Base-by-base conservation (phyloP, 2,888 invertebrate species). In the Flexamia atlantica region DNA sequence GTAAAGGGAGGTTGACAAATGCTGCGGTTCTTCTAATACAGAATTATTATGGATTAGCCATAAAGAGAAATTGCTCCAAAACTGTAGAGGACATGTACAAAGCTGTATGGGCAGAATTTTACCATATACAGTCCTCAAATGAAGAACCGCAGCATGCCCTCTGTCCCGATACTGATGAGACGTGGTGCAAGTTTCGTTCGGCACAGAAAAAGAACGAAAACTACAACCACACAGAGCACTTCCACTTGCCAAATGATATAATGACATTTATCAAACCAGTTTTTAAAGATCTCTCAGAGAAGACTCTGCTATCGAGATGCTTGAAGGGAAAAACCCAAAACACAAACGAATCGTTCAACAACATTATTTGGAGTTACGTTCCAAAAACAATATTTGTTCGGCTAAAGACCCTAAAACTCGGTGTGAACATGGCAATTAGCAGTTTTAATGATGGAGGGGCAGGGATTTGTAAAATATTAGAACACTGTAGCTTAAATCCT, bases 71-170 rank as follows among this genome's bases (percentile, higher is more conserved):
- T 20, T 23, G 23, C 9, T n/a, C 36, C 7, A 32, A 20, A 68
- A 32, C 14, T 32, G 60, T 85, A 9, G 86, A 86, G 46, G 80
- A 85, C 7, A 88, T 88, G 87, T 87, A 87, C 64, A 86, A 85
- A 72, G 88, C 85, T 10, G 83, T 88, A 53, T 88, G 87, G 88
- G 87, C 88, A 10, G 86, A 85, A 14, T 88, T 84, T 76, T 86
- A 83, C 36, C 88, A 88, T 64, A 85, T 25, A 9, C 7, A 10
- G 12, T 79, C 46, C 3, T 32, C 79, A 28, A 46, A 79, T 20
- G 79, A 40, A 42, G 25, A 79, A 17, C 79, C 79, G 50, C 12
- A 4, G 28, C 50, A 36, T 17, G n/a, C 3, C 12, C 28, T 25
- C 17, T 80, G 80, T 46, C 76, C 76, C 9, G 12, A 28, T 2